Base-by-base conservation (phyloP, 2,797 vertebrate species). In the Pantherophis alleghaniensis region DNA sequence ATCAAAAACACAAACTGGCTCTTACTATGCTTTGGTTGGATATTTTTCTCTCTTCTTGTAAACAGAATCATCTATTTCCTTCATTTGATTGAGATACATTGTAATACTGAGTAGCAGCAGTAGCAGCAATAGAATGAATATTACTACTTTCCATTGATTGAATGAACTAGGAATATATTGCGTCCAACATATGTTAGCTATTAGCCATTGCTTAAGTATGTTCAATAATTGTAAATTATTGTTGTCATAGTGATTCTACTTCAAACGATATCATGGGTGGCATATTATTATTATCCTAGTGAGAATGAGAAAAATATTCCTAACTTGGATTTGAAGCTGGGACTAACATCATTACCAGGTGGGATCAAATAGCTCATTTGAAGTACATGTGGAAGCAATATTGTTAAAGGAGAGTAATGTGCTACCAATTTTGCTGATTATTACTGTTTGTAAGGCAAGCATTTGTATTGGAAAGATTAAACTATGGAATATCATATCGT, bases 1-100 rank as follows among this genome's bases (percentile, higher is more conserved):
- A 95, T 94, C 94, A 97, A 95, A 96, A 96, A 95, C 24, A 96
- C 95, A 96, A 96, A 97, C 96, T 95, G 95, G 90, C 91, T 90
- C 59, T 89, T 93, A 66, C 94, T 92, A 88, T 63, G 93, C 63
- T n/a, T 66, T 63, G 28, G 94, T 95, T 93, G 86, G 94, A 94
- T 94, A 94, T 94, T 92, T 47, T 37, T 92, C 95, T 94, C 95
- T 93, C 91, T 91, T 94, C 96, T 94, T 94, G 90, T 91, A 93
- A 91, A n/a, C 94, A 92, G 92, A 95, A 37, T 14, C 93, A 95
- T 96, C 90, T 92, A 95, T 97, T 95, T 96, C 87, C 90, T 91
- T 92, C 89, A 26, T 55, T 22, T 96, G 94, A 97, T 86, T 96
- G 94, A 97, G 94, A 87, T 94, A 96, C 96, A 95, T 63, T 83